Base-by-base conservation (phyloP, 2,797 vertebrate genomes). In the Lepus townsendii region DNA sequence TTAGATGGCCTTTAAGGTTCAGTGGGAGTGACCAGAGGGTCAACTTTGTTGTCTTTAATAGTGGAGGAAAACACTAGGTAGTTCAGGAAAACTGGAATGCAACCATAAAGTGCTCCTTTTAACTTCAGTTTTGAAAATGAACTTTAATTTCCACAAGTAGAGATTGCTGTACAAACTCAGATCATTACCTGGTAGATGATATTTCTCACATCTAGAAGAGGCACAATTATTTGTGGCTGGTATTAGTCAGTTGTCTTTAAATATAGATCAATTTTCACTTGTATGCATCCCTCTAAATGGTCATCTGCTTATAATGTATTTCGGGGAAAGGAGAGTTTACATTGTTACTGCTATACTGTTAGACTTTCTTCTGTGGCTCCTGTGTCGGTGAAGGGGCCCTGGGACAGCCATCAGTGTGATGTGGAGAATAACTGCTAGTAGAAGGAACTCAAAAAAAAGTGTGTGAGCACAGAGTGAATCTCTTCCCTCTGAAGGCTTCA, bases 1-100 rank as follows among this genome's bases (percentile, higher is more conserved):
- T 95, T 30, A 80, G 88, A 96, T 96, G 96, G 77, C 75, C 94
- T 94, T 86, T 95, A 88, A 91, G 83, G 90, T 94, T 97, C 93
- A 92, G 11, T 52, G 76, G 77, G 91, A 93, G 90, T 77, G 84
- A 90, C 86, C 24, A 75, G 82, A 92, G 80, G 92, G 92, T 95
- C 94, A 97, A 66, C 32, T 63, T 62, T 90, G 86, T 96, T 96
- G 88, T 95, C 86, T 93, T 95, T 97, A 60, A 54, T 54, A 60
- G 54, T 52, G 90, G 77, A 94, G 92, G 93, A 95, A 96, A 95
- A 94, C 75, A 95, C 4, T 19, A 12, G n/a, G 82, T 77, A 13
- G 22, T 87, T 95, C 65, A 90, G 92, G 95, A 92, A 96, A 94
- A 38, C 30, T n/a, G 69, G 54, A 65, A 69, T 79, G n/a, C n/a